Conservation (phyloP, 2,113 vertebrate genomes). For the Microtus richardsoni region DNA sequence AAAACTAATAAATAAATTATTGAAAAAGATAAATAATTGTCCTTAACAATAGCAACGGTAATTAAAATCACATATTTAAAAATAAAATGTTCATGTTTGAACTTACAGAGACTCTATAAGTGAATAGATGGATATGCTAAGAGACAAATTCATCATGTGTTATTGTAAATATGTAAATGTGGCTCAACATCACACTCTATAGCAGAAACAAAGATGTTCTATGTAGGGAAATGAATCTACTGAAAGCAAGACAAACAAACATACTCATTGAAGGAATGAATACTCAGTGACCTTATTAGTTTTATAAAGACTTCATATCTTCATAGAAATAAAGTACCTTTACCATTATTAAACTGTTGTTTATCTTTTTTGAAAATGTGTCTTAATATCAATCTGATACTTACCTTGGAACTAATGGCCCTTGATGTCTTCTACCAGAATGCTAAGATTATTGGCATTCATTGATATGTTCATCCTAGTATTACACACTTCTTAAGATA, state of each 20-base stretch:
- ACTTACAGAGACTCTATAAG: not conserved
- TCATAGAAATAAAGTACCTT: not conserved
- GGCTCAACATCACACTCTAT: not conserved
- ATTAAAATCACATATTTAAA: conserved; percentile 12
- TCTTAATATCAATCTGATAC: not conserved
- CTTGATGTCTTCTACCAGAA: not conserved
- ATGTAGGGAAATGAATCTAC: not conserved
- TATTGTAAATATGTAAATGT: not conserved
- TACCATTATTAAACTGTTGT: not conserved
- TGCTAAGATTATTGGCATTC: not conserved
- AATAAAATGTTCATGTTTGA: not conserved
- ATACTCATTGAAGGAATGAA: not conserved
- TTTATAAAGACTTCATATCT: not conserved
- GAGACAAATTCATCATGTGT: not conserved
- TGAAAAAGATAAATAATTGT: not conserved
- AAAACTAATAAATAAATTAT: conserved; percentile 14
- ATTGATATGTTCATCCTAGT: no score
- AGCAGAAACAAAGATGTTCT: not conserved
- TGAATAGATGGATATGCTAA: not conserved
- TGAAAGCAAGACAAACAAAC: not conserved
- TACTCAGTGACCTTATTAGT: not conserved
- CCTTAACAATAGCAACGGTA: not conserved
- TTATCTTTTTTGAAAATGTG: not conserved
- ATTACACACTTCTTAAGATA: not conserved
- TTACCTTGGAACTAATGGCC: not conserved